A percentile compares a stretch with the other conserved stretches of the same genome.
Conservation (phyloP, 2,888 invertebrate species). For the Ophion slaviceki region DNA sequence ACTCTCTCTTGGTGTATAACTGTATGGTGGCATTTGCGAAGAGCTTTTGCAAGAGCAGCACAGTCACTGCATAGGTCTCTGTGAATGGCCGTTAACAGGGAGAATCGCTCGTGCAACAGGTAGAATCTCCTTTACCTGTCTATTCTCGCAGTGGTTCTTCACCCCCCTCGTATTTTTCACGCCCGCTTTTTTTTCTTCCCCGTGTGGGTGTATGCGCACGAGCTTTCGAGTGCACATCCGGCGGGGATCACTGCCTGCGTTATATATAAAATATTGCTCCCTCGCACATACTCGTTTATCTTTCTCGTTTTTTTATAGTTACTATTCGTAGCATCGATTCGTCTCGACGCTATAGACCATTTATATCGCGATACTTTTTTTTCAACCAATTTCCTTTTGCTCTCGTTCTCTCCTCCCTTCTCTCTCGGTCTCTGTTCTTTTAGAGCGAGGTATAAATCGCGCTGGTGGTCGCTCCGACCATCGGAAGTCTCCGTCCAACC, state of each 20-base stretch:
- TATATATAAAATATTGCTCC: constrained; percentile 18
- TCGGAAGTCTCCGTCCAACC: constrained; percentile 39
- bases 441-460: constrained; percentile 53
- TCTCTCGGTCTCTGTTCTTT: constrained; percentile 14
- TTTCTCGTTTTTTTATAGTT: constrained; percentile 36
- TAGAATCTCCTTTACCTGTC: constrained; percentile 72
- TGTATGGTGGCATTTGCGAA: constrained; percentile 30
- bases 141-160: constrained; percentile 49
- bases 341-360: constrained; percentile 49
- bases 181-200: constrained; percentile 16
- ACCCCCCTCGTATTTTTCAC: constrained; percentile 34
- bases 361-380: constrained; percentile 50
- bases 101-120: constrained; percentile 77
- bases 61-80: constrained; percentile 4
- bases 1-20: constrained; percentile 44
- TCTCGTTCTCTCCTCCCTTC: constrained; percentile 1
- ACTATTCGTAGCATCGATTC: constrained; percentile 46
- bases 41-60: constrained; percentile 17
- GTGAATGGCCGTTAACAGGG: constrained; percentile 34
- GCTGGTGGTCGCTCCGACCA: constrained; percentile 59
- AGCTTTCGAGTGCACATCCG: constrained; percentile 50
- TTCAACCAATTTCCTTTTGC: neutral
- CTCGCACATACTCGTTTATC: constrained; percentile 1
- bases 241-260: constrained; percentile 60
- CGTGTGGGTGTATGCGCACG: constrained; percentile 4